phyloP scores from a whole-genome alignment of 92 coral and sea anemone genomes.

The Phenganax marumi region DNA sequence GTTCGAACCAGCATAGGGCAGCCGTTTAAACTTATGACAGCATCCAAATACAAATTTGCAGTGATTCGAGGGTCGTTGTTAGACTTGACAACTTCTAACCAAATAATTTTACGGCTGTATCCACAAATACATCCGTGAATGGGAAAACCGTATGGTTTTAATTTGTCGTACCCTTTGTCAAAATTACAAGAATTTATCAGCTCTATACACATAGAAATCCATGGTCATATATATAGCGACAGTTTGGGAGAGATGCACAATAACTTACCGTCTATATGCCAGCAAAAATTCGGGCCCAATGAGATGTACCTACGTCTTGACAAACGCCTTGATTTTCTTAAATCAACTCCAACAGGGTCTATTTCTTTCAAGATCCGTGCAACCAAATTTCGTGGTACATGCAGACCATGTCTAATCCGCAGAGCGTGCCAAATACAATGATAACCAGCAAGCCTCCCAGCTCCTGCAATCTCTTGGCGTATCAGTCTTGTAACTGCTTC shows the following conservation, averaged over 20 bases:
- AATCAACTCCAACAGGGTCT: slow-evolving; percentile 36
- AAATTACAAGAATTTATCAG: no score
- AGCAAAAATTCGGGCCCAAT: slow-evolving; percentile 42
- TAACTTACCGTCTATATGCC: slow-evolving; percentile 48
- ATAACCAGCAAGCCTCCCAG: slow-evolving; percentile 53
- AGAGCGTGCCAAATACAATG: slow-evolving; percentile 52
- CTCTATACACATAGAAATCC: no score
- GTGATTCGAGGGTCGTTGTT: neutral
- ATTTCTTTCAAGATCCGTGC: neutral
- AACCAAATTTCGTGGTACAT: slow-evolving; percentile 5
- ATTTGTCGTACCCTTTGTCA: neutral
- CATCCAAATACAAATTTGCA: slow-evolving; percentile 6
- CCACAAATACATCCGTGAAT: slow-evolving; percentile 10
- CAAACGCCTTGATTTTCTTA: slow-evolving; percentile 37
- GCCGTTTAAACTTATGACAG: slow-evolving; percentile 6
- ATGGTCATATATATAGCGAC: no score
- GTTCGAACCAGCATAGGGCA: slow-evolving; percentile 29
- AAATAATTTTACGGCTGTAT: slow-evolving; percentile 5
- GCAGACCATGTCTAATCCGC: slow-evolving; percentile 39
- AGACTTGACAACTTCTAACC: slow-evolving; percentile 4
- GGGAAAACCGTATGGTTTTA: slow-evolving; percentile 9
- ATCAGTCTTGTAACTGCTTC: slow-evolving; percentile 1
- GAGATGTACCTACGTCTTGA: slow-evolving; percentile 41
- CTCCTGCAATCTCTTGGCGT: slow-evolving; percentile 40
- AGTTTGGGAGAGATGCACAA: no score